These are phyloP conservation scores for Phyllotreta striolata DNA, from an alignment of 2,888 invertebrate species.

Conservation along the genomic window DNA sequence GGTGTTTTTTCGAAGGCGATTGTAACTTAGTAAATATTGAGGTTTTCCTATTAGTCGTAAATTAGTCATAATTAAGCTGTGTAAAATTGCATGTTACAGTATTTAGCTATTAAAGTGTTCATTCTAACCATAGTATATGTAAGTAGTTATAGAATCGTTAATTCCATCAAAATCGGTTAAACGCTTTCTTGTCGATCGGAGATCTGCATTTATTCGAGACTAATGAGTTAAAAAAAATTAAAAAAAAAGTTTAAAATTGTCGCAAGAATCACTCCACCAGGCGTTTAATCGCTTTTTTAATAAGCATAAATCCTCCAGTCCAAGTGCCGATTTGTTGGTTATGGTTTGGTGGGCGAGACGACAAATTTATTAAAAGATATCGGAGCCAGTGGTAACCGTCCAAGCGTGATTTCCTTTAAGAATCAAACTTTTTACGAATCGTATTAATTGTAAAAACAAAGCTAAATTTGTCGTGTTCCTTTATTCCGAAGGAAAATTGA, in stretches of 20 bases:
- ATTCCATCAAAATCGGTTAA: background rate
- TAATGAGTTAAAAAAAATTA: constrained; percentile 27
- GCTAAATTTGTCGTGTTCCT: constrained; percentile 27
- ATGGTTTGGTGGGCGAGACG: constrained; percentile 46
- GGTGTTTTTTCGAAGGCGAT: too few species aligned
- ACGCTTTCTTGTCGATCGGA: constrained; percentile 8
- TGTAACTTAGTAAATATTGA: too few species aligned
- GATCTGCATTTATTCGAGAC: constrained; percentile 37
- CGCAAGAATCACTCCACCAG: constrained; percentile 5
- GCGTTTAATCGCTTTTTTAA: constrained; percentile 33
- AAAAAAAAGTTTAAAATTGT: constrained; percentile 17
- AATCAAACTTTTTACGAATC: constrained; percentile 31
- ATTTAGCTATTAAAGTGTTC: too few species aligned
- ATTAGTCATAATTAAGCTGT: too few species aligned
- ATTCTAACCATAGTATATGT: too few species aligned
- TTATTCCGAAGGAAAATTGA: constrained; percentile 24
- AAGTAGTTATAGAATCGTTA: too few species aligned
- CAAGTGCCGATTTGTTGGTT: constrained; percentile 43
- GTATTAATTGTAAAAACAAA: constrained; percentile 33
- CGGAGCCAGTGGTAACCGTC: constrained; percentile 37
- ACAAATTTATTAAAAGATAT: constrained; percentile 49
- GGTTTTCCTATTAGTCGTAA: too few species aligned
- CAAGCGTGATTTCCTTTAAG: constrained; percentile 47
- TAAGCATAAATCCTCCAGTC: constrained; percentile 48
- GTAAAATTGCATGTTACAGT: too few species aligned